Conservation (phyloP, 2,888 invertebrate species). For the Erannis defoliaria region DNA sequence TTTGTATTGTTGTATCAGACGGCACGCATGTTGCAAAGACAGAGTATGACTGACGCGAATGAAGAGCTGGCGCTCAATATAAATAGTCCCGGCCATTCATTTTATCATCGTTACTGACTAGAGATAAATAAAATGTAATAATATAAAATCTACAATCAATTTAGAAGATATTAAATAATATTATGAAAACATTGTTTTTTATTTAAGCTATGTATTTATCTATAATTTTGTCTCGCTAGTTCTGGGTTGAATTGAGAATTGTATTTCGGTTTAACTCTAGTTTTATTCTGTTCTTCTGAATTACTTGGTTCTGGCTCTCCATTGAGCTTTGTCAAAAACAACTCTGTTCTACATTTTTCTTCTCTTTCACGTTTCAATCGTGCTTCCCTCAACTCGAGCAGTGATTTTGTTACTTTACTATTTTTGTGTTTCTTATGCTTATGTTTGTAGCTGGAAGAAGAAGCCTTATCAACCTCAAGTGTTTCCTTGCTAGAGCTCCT, state of each 20-base stretch:
- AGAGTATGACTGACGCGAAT: too few relatives aligned
- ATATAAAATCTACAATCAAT: too few relatives aligned
- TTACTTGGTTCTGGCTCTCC: conserved; percentile 47
- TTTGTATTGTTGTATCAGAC: too few relatives aligned
- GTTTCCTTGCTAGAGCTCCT: conserved; percentile 13
- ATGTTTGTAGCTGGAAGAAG: conserved; percentile 43
- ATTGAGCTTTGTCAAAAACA: conserved; percentile 89
- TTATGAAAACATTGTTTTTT: too few relatives aligned
- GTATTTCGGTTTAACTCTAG: conserved; percentile 91
- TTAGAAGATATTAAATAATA: too few relatives aligned
- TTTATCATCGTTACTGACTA: too few relatives aligned
- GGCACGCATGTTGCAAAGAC: too few relatives aligned
- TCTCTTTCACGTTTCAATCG: conserved; percentile 92
- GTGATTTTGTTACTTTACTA: conserved; percentile 55
- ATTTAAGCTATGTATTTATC: conserved; percentile 44
- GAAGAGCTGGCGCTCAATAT: too few relatives aligned
- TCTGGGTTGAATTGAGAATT: conserved; percentile 99
- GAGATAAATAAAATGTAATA: too few relatives aligned
- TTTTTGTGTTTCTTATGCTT: conserved; percentile 52
- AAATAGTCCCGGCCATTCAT: too few relatives aligned
- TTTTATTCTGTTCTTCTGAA: conserved; percentile 52
- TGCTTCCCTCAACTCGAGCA: conserved; percentile 91
- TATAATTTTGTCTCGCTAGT: conserved; percentile 93
- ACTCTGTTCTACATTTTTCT: conserved; percentile 91
- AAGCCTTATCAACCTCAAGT: conserved; percentile 1